Evolutionary conservation across 2,113 vertebrate species (phyloP).

Genomic region (Junco hyemalis): DNA sequence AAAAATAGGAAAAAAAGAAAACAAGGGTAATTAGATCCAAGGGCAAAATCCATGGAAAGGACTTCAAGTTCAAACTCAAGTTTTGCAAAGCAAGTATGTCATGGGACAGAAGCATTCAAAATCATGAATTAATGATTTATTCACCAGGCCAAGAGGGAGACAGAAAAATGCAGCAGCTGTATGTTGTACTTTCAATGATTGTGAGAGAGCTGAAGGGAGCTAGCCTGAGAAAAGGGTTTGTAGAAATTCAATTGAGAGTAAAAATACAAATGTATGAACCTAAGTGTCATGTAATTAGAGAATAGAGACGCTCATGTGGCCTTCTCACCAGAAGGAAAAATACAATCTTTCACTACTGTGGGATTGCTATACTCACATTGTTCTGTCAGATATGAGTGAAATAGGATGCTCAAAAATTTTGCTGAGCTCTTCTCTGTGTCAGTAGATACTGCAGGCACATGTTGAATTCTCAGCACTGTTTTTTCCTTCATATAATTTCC

Average conservation of each 20-base stretch:
- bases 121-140: slow-evolving; percentile 39
- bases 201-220: background rate
- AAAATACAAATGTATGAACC: background rate
- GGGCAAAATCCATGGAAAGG: background rate
- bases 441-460: background rate
- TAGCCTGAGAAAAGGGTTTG: background rate
- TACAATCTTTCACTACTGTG: background rate
- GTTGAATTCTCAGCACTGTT: background rate
- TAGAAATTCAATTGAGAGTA: background rate
- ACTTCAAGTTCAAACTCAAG: slow-evolving; percentile 2
- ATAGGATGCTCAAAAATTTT: background rate
- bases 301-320: background rate
- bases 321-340: background rate
- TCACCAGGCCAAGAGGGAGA: background rate
- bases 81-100: slow-evolving; percentile 15
- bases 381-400: background rate
- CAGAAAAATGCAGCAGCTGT: slow-evolving; percentile 13
- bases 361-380: background rate
- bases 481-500: background rate
- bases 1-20: background rate
- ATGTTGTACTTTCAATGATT: background rate
- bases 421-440: background rate
- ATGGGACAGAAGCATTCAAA: background rate
- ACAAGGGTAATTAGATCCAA: background rate
- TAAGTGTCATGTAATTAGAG: background rate